Percentiles rank a stretch among this genome's conserved stretches.
These are phyloP conservation scores for Drosophila suzukii DNA, from an alignment of 1,140 invertebrate species.

Conservation along the genomic window DNA sequence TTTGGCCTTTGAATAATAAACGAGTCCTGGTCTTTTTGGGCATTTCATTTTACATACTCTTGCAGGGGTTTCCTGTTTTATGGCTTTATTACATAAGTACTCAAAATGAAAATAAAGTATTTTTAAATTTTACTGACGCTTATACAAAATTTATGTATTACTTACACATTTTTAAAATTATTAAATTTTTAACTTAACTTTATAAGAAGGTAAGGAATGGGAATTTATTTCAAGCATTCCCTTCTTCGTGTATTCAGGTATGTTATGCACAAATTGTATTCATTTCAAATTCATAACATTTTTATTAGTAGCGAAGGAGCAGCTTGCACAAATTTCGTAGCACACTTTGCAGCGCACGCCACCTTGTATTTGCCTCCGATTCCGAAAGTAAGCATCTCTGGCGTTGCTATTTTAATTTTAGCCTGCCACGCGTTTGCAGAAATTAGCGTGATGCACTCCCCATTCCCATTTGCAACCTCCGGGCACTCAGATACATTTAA, in stretches of 20 bases:
- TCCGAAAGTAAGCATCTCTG: constrained; percentile 18
- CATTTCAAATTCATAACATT: constrained; percentile 46
- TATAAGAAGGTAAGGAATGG: no score
- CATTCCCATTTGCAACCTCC: not conserved
- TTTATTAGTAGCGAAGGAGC: constrained; percentile 3
- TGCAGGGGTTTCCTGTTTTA: not conserved
- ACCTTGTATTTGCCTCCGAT: constrained; percentile 17
- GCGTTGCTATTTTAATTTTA: constrained; percentile 63
- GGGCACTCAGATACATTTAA: constrained; percentile 15
- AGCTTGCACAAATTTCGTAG: constrained; percentile 26
- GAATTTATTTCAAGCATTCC: no score
- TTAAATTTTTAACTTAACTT: not conserved
- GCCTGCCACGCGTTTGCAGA: constrained; percentile 60
- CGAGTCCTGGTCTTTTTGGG: constrained; percentile 10
- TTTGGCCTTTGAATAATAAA: constrained; percentile 67
- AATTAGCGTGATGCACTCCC: constrained; percentile 59
- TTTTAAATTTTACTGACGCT: no score
- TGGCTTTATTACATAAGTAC: not conserved
- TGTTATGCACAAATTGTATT: not conserved
- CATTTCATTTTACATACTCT: constrained; percentile 1
- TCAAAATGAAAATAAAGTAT: no score
- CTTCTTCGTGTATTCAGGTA: not conserved
- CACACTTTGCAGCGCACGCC: constrained; percentile 37
- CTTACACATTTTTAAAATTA: not conserved
- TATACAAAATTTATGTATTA: no score